A percentile compares a stretch with the other conserved stretches of the same genome.
phyloP scores from a whole-genome alignment of 1,140 invertebrate species.

The Caerostris extrusa region DNA sequence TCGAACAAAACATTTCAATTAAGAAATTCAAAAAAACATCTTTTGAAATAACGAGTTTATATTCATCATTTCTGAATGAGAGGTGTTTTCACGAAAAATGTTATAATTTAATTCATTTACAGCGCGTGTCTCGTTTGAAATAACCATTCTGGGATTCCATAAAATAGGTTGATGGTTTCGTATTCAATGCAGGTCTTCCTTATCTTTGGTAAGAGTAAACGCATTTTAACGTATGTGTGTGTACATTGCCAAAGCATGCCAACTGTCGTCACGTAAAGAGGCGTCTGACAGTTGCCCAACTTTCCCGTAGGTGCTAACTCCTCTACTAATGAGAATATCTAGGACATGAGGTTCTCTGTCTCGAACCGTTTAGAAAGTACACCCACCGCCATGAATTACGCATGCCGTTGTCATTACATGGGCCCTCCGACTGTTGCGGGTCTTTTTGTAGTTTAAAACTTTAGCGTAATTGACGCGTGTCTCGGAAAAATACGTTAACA shows the following conservation, averaged over 20 bases:
- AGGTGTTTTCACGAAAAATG: slow-evolving; percentile 2
- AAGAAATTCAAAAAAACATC: too few relatives aligned
- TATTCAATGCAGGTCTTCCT: not conserved
- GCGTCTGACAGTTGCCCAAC: not conserved
- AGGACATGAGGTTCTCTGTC: not conserved
- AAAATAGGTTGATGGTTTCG: not conserved
- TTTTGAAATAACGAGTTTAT: not conserved
- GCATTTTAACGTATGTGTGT: not conserved
- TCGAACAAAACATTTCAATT: too few relatives aligned
- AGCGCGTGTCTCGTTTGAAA: not conserved
- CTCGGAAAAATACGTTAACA: too few relatives aligned
- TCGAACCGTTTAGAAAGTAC: not conserved
- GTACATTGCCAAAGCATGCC: not conserved
- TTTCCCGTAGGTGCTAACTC: not conserved
- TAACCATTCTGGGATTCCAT: not conserved
- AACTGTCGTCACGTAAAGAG: not conserved
- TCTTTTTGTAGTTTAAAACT: not conserved
- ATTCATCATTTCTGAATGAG: not conserved
- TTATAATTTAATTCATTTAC: not conserved
- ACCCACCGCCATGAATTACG: slow-evolving; percentile 30
- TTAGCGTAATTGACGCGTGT: too few relatives aligned
- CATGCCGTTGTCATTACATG: slow-evolving; percentile 3
- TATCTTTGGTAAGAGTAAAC: not conserved
- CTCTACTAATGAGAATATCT: slow-evolving; percentile 31
- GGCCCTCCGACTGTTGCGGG: not conserved